Conservation (phyloP, 2,888 invertebrate species). For the Cheilosia vernalis region DNA sequence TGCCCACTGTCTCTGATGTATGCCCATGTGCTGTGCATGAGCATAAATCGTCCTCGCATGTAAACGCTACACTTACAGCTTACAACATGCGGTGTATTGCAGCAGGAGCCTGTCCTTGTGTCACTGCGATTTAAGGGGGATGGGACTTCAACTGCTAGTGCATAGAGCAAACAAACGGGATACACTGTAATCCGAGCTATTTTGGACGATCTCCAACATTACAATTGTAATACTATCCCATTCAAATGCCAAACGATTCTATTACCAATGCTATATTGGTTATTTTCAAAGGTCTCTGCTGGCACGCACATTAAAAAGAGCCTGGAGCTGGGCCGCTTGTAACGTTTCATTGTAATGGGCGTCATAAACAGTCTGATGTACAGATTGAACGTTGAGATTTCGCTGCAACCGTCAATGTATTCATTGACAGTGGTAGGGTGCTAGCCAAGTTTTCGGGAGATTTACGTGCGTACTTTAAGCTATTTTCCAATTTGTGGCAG, state of each 20-base stretch:
- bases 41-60: constrained; percentile 51
- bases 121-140: neutral
- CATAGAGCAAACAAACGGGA: constrained; percentile 13
- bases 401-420: neutral
- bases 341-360: neutral
- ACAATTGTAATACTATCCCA: constrained; percentile 32
- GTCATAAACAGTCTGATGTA: neutral
- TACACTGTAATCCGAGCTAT: constrained; percentile 50
- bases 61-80: constrained; percentile 16
- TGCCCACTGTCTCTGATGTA: constrained; percentile 35
- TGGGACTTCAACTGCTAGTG: constrained; percentile 11
- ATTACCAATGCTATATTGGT: constrained; percentile 35
- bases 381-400: no score
- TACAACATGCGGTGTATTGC: constrained; percentile 56
- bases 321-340: neutral
- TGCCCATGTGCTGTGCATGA: constrained; percentile 49
- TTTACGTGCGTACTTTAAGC: neutral
- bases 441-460: neutral
- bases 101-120: constrained; percentile 17
- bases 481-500: neutral
- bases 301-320: constrained; percentile 16
- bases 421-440: neutral
- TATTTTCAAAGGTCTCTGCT: constrained; percentile 2
- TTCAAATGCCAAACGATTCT: constrained; percentile 27
- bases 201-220: constrained; percentile 62